Percentiles rank a stretch among this genome's conserved stretches.
Evolutionary conservation across 2,888 invertebrate species (phyloP).

Genomic region (Gastracanthus pulcherrimus): DNA sequence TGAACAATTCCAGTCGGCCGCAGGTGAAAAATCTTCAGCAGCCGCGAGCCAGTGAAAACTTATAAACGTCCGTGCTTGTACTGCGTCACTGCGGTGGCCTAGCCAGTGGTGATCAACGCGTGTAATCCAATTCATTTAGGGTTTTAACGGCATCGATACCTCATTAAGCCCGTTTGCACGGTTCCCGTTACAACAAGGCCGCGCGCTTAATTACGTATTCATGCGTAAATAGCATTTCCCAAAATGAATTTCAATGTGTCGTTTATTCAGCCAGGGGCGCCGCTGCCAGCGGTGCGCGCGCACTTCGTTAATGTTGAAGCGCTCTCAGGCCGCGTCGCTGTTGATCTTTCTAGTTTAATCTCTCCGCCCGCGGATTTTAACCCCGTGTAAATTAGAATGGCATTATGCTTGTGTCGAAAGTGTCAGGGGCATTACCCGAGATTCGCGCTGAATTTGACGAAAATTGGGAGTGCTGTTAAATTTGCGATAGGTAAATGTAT

Average conservation of each 20-base stretch:
- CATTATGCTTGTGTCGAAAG: not conserved
- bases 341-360: constrained; percentile 12
- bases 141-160: constrained; percentile 35
- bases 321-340: not conserved
- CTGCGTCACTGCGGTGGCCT: not conserved
- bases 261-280: not conserved
- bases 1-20: no score
- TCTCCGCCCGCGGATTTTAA: not conserved
- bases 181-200: not conserved
- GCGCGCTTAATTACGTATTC: constrained; percentile 15
- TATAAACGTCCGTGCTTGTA: not conserved
- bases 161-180: constrained; percentile 43
- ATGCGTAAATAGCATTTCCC: constrained; percentile 40
- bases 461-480: no score
- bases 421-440: not conserved
- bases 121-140: constrained; percentile 37
- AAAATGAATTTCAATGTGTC: constrained; percentile 35
- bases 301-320: not conserved
- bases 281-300: not conserved
- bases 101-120: not conserved
- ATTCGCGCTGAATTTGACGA: no score
- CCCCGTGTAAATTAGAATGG: not conserved
- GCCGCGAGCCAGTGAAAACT: not conserved
- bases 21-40: constrained; percentile 7
- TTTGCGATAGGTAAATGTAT: no score